These are phyloP conservation scores for Camponotus vicinus DNA, from an alignment of 1,140 invertebrate species.

Conservation along the genomic window DNA sequence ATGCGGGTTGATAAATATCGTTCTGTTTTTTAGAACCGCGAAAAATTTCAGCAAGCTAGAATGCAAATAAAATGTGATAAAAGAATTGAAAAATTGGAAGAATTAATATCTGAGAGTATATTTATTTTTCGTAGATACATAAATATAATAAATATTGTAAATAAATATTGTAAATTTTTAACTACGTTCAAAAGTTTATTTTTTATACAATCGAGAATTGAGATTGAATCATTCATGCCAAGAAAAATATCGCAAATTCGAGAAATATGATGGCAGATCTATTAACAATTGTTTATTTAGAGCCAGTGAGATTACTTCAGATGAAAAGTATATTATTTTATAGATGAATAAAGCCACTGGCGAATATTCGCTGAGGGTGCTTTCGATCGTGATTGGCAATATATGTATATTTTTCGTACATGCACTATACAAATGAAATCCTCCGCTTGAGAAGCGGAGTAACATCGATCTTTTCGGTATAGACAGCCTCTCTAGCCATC, in stretches of 20 bases:
- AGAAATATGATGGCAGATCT: neutral
- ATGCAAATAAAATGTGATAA: neutral
- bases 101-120: neutral
- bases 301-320: neutral
- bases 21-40: constrained; percentile 3
- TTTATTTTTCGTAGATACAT: neutral
- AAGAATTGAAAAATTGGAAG: neutral
- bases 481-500: constrained; percentile 23
- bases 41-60: constrained; percentile 19
- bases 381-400: constrained; percentile 18
- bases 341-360: neutral
- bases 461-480: constrained; percentile 54
- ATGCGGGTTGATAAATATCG: constrained; percentile 42
- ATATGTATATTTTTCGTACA: constrained; percentile 19
- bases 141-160: neutral
- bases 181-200: neutral
- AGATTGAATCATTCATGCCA: neutral
- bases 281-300: constrained; percentile 22
- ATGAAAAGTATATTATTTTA: constrained; percentile 11
- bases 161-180: neutral
- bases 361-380: neutral
- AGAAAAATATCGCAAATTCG: neutral
- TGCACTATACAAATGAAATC: constrained; percentile 34
- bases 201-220: neutral
- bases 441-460: constrained; percentile 16